Evolutionary conservation across 2,888 invertebrate species (phyloP).

Genomic region (Parochlus steinenii): DNA sequence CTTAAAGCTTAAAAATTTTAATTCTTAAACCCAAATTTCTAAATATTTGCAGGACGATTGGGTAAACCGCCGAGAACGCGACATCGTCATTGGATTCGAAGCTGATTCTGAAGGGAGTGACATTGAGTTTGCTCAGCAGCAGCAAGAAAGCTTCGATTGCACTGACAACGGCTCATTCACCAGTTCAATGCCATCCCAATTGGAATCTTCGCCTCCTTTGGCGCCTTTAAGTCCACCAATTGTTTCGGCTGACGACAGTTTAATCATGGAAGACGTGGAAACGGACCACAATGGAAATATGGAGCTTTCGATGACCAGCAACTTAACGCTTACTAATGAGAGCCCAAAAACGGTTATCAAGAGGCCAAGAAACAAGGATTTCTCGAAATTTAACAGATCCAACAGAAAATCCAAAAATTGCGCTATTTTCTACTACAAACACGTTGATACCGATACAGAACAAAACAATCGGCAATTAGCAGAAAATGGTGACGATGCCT

Average conservation of each 20-base stretch:
- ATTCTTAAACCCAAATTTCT: too few species aligned
- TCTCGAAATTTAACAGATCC: slow-evolving; percentile 48
- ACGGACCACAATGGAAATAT: not conserved
- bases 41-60: too few species aligned
- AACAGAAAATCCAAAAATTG: slow-evolving; percentile 66
- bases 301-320: too few species aligned
- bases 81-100: slow-evolving; percentile 41
- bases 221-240: too few species aligned
- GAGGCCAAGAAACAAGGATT: slow-evolving; percentile 35
- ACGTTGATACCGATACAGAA: slow-evolving; percentile 75
- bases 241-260: too few species aligned
- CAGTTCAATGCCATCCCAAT: not conserved
- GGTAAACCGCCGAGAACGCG: slow-evolving; percentile 19
- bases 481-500: slow-evolving; percentile 31
- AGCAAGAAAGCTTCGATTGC: slow-evolving; percentile 4
- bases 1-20: too few species aligned
- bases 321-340: not conserved
- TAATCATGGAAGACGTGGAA: too few species aligned
- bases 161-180: not conserved
- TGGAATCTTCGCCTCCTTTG: too few species aligned
- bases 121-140: slow-evolving; percentile 19
- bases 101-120: slow-evolving; percentile 41
- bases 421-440: slow-evolving; percentile 72
- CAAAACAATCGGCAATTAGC: slow-evolving; percentile 35
- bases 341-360: slow-evolving; percentile 28